Evolutionary conservation across 2,113 vertebrate genomes (phyloP).

Genomic region (Athene cunicularia): DNA sequence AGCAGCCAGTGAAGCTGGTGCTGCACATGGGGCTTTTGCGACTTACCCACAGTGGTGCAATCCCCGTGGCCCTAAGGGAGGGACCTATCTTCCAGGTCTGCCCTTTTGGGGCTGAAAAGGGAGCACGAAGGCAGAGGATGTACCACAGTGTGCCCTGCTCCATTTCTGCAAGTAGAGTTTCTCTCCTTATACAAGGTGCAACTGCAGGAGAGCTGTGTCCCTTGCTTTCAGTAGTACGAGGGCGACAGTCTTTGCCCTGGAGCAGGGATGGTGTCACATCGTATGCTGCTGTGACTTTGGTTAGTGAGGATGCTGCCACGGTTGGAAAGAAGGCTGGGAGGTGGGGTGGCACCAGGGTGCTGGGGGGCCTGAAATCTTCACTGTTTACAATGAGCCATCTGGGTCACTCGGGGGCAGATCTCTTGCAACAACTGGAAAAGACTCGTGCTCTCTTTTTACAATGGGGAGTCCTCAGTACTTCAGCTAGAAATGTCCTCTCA

Average conservation of each 20-base stretch:
- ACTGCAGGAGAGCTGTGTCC: background rate
- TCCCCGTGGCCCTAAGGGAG: background rate
- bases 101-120: background rate
- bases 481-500: background rate
- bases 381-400: background rate
- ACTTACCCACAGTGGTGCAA: no score
- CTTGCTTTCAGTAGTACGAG: background rate
- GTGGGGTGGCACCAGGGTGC: no score
- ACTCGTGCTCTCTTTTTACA: background rate
- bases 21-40: background rate
- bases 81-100: background rate
- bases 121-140: accelerated
- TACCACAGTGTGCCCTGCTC: background rate
- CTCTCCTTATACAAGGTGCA: background rate
- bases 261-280: background rate
- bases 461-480: background rate
- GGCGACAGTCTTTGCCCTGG: background rate
- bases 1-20: background rate
- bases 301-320: background rate
- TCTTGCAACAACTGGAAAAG: background rate
- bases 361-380: background rate
- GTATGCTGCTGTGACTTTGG: background rate
- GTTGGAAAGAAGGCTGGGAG: background rate
- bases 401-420: background rate
- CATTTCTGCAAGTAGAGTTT: background rate